Evolutionary conservation across 2,888 invertebrate species (phyloP).

Genomic region (Hemistola chrysoprasaria): DNA sequence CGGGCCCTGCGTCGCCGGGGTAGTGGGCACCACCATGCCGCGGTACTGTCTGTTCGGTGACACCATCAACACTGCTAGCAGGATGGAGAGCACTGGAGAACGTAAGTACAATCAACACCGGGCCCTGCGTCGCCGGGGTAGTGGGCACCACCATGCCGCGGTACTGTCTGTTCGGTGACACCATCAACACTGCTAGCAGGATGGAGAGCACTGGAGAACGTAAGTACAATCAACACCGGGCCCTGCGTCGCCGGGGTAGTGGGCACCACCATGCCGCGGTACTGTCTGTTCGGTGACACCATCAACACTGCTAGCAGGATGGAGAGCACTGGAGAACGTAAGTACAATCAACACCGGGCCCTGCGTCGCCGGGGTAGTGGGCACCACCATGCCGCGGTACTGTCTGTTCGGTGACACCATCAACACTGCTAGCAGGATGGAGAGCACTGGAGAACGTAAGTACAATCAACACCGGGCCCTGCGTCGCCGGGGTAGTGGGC

Average conservation of each 20-base stretch:
- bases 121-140: constrained; percentile 84
- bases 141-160: constrained; percentile 62
- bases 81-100: constrained; percentile 85
- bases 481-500: constrained; percentile 70
- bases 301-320: constrained; percentile 91
- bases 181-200: constrained; percentile 83
- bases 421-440: constrained; percentile 90
- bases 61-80: constrained; percentile 92
- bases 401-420: constrained; percentile 94
- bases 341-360: constrained; percentile 84
- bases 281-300: constrained; percentile 92
- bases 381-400: constrained; percentile 93
- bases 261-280: constrained; percentile 93
- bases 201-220: no score
- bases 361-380: constrained; percentile 87
- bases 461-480: constrained; percentile 40
- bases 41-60: constrained; percentile 93
- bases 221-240: no score
- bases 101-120: constrained; percentile 55
- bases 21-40: constrained; percentile 93
- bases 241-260: constrained; percentile 80
- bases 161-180: constrained; percentile 70
- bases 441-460: constrained; percentile 82
- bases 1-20: constrained; percentile 85
- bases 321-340: constrained; percentile 75